Conservation (phyloP, 2,888 invertebrate species). For the Eristalis pertinax region DNA sequence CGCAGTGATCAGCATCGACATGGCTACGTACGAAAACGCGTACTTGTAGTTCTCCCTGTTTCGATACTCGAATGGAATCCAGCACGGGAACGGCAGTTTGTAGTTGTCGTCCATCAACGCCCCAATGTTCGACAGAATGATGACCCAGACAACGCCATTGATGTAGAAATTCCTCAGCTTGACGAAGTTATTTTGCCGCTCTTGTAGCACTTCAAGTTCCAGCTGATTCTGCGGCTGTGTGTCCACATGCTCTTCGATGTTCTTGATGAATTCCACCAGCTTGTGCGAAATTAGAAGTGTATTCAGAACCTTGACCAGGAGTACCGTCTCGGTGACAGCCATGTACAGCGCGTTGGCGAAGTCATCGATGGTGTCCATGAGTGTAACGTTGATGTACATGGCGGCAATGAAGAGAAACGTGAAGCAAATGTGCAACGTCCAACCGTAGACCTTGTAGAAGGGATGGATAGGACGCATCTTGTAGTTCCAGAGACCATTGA, state of each 20-base stretch:
- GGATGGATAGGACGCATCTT: background rate
- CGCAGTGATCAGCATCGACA: conserved; percentile 15
- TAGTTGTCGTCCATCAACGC: conserved; percentile 3
- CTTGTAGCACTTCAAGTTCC: background rate
- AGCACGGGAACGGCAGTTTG: conserved; percentile 32
- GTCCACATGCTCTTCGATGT: background rate
- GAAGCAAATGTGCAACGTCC: background rate
- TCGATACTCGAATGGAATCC: conserved; percentile 48
- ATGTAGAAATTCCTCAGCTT: conserved; percentile 19
- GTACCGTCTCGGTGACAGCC: conserved; percentile 73
- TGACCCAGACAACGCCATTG: background rate
- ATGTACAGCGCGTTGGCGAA: conserved; percentile 75
- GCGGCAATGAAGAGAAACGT: conserved; percentile 18
- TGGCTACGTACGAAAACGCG: conserved; percentile 26
- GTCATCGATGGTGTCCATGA: conserved; percentile 49
- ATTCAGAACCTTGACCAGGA: conserved; percentile 61
- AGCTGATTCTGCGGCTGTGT: conserved; percentile 2
- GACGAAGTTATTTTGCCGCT: background rate
- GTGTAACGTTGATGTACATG: conserved; percentile 2
- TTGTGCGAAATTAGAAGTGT: background rate
- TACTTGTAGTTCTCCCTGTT: conserved; percentile 13
- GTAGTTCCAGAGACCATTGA: conserved; percentile 19
- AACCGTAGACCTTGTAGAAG: conserved; percentile 15
- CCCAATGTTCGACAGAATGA: background rate
- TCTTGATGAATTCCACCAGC: background rate